Evolutionary conservation across 1,140 invertebrate species (phyloP).

Genomic region (Drosophila nannoptera): DNA sequence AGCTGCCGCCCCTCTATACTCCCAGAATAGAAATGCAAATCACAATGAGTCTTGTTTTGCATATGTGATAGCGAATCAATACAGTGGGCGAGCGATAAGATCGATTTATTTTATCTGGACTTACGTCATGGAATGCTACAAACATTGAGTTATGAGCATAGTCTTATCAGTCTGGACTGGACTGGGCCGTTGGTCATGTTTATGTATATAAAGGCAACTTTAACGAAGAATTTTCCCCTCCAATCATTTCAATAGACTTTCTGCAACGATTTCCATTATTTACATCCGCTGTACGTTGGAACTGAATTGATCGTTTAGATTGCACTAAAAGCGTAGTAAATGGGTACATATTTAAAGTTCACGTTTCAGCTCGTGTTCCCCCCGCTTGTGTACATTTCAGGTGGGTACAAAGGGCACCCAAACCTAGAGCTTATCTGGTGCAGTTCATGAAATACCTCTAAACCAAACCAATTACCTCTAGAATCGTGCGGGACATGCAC

Average conservation of each 20-base stretch:
- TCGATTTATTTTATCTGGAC: conserved; percentile 50
- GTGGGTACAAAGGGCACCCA: conserved; percentile 23
- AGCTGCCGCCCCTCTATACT: conserved; percentile 26
- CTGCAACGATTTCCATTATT: conserved; percentile 16
- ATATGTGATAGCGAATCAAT: conserved; percentile 7
- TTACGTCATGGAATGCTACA: conserved; percentile 67
- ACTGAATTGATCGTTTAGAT: not conserved
- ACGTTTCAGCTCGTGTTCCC: not conserved
- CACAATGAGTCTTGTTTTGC: conserved; percentile 12
- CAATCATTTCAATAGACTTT: conserved; percentile 3
- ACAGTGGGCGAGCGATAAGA: conserved; percentile 45
- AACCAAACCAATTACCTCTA: not conserved
- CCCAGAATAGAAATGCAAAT: not conserved
- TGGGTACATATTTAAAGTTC: not conserved
- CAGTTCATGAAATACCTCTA: not conserved
- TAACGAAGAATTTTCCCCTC: conserved; percentile 1
- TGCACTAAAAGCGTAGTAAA: conserved; percentile 9
- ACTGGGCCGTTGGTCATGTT: too few relatives aligned
- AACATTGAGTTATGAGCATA: conserved; percentile 12
- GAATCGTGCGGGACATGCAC: not conserved
- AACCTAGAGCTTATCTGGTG: conserved; percentile 9
- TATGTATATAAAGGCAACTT: not conserved
- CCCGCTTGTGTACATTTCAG: not conserved
- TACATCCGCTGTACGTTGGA: conserved; percentile 21
- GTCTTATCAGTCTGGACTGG: too few relatives aligned